Conservation (phyloP, 2,888 invertebrate species). For the Agapetus fuscipes region DNA sequence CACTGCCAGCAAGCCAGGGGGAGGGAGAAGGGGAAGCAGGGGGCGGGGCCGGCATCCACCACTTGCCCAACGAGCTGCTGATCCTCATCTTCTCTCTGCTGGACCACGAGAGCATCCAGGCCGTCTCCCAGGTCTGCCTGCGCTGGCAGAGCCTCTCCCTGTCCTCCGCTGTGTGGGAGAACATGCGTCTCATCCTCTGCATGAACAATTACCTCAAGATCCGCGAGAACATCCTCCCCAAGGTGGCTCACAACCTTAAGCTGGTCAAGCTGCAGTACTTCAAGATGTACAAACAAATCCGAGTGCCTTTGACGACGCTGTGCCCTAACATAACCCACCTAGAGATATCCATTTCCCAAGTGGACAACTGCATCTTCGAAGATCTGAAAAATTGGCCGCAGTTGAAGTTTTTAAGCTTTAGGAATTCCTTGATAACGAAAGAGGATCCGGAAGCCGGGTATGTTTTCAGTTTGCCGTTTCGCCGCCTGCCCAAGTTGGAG, state of each 20-base stretch:
- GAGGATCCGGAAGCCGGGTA: slow-evolving; percentile 41
- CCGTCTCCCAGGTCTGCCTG: slow-evolving; percentile 40
- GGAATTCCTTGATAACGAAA: slow-evolving; percentile 39
- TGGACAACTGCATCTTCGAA: slow-evolving; percentile 45
- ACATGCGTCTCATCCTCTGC: slow-evolving; percentile 42
- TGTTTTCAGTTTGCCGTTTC: slow-evolving; percentile 43
- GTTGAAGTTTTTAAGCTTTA: slow-evolving; percentile 42
- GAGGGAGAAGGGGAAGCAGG: too few species aligned
- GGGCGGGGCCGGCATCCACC: too few species aligned
- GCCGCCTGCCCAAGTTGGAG: slow-evolving; percentile 37
- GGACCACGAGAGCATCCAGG: slow-evolving; percentile 41
- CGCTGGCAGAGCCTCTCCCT: slow-evolving; percentile 43
- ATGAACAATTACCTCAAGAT: slow-evolving; percentile 46
- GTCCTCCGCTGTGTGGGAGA: slow-evolving; percentile 44
- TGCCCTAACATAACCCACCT: slow-evolving; percentile 44
- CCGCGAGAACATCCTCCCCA: slow-evolving; percentile 43
- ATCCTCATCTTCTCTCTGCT: slow-evolving; percentile 46
- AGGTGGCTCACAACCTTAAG: slow-evolving; percentile 43
- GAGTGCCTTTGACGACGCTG: slow-evolving; percentile 40
- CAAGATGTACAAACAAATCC: slow-evolving; percentile 43
- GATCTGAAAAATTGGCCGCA: slow-evolving; percentile 43
- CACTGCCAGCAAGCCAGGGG: too few species aligned
- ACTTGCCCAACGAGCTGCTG: slow-evolving; percentile 44
- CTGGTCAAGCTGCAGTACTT: slow-evolving; percentile 47
- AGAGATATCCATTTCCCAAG: slow-evolving; percentile 48